These are phyloP conservation scores for Deroplatys truncata DNA, from an alignment of 2,888 invertebrate species.

Conservation along the genomic window DNA sequence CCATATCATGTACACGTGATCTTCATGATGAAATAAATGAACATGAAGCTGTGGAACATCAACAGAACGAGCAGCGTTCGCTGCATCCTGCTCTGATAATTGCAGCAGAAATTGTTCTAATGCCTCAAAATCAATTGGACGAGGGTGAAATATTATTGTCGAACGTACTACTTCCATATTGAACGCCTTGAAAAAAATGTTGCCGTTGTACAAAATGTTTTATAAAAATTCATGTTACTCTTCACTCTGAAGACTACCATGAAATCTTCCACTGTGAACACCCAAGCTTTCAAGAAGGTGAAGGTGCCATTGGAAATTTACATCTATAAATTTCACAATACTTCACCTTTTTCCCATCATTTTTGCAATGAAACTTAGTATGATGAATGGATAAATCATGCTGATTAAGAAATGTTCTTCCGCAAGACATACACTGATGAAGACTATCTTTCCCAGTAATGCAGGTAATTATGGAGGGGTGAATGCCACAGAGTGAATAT, in stretches of 20 bases:
- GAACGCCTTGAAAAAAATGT: not conserved
- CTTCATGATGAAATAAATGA: too few species aligned
- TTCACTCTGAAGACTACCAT: not conserved
- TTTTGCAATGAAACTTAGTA: not conserved
- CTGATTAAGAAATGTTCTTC: not conserved
- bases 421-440: not conserved
- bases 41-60: too few species aligned
- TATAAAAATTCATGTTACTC: not conserved
- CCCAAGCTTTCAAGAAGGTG: not conserved
- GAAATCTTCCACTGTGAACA: not conserved
- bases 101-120: too few species aligned
- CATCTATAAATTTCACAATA: not conserved
- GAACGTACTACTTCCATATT: not conserved
- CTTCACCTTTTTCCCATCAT: not conserved
- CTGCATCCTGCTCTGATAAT: too few species aligned
- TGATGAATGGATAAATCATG: not conserved
- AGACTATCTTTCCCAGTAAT: not conserved
- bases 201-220: not conserved
- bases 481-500: too few species aligned
- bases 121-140: too few species aligned
- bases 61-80: too few species aligned
- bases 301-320: not conserved
- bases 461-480: not conserved
- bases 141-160: too few species aligned
- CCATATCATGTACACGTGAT: too few species aligned